Evolutionary conservation across 2,113 vertebrate genomes (phyloP).

Genomic region (Lamprotornis superbus): DNA sequence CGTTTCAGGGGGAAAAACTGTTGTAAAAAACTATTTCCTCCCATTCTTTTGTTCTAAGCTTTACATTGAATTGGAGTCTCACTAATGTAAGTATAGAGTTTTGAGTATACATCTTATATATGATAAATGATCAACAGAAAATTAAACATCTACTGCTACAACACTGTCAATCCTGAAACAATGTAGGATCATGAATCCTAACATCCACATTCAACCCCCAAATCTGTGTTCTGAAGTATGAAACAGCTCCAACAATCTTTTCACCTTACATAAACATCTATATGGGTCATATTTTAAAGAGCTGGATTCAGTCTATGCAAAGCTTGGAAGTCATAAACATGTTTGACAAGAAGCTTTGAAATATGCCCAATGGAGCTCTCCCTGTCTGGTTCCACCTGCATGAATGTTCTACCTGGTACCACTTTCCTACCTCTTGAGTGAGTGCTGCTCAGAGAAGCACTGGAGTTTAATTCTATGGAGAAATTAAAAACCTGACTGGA

Average conservation of each 20-base stretch:
- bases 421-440: not conserved
- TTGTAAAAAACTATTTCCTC: rapidly evolving
- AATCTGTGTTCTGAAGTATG: not conserved
- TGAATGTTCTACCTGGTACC: not conserved
- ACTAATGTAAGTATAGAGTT: not conserved
- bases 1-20: not conserved
- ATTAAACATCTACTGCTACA: not conserved
- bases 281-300: not conserved
- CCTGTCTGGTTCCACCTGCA: not conserved
- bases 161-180: not conserved
- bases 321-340: not conserved
- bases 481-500: not conserved
- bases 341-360: not conserved
- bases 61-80: not conserved
- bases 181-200: not conserved
- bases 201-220: not conserved
- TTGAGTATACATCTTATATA: not conserved
- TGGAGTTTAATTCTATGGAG: not conserved
- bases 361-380: not conserved
- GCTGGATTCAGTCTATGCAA: not conserved
- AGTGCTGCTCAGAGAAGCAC: not conserved
- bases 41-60: not conserved
- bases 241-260: not conserved
- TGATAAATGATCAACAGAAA: not conserved
- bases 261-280: not conserved